Base-by-base conservation (phyloP, 1,140 invertebrate genomes). In the Phthorimaea operculella region DNA sequence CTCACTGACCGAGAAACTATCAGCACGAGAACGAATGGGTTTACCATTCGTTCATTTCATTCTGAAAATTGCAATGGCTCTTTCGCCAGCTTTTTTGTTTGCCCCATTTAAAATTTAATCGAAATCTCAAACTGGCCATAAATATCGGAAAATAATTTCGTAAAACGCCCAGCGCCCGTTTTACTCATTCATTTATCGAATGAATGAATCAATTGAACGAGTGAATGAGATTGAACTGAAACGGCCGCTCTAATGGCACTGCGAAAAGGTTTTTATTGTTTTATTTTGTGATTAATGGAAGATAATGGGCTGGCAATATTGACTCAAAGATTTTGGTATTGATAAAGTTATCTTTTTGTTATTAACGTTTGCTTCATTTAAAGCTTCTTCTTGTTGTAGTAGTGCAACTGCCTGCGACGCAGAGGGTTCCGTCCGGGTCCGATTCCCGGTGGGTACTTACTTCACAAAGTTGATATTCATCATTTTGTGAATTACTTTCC, bases 141-240 rank as follows among this genome's bases (percentile, higher is more conserved):
- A 62, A 63, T 57, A 63, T 57, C 50, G 42, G 53, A 53, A 58
- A 62, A 58, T 58, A 58, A 55, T 62, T 51, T 49, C 51, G 44
- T 52, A 54, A 60, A 60, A 28, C 45, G 48, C n/a, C 52, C 36
- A n/a, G 36, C 54, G 36, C 53, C 52, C 51, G 17, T 39, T 39
- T 39, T n/a, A n/a, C n/a, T 39, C 36, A 39, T 39, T 39, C n/a
- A 39, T 39, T 39, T 36, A 52, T 36, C 15, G 51, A 52, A 52
- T 51, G 33, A 33, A 28, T 51, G 50, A 51, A 33, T 51, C 14
- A 33, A 33, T 52, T 39, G 51, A 52, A 39, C 51, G 51, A 14
- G 33, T 28, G 33, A 36, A 34, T 52, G 17, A 21, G 47, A 49
- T 21, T 49, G 33, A 39, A 16, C n/a, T 3, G 10, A 39, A 39